A percentile compares a stretch with the other conserved stretches of the same genome.
These are phyloP conservation scores for Oncorhynchus mykiss DNA, from an alignment of 2,113 vertebrate genomes.

Conservation along the genomic window DNA sequence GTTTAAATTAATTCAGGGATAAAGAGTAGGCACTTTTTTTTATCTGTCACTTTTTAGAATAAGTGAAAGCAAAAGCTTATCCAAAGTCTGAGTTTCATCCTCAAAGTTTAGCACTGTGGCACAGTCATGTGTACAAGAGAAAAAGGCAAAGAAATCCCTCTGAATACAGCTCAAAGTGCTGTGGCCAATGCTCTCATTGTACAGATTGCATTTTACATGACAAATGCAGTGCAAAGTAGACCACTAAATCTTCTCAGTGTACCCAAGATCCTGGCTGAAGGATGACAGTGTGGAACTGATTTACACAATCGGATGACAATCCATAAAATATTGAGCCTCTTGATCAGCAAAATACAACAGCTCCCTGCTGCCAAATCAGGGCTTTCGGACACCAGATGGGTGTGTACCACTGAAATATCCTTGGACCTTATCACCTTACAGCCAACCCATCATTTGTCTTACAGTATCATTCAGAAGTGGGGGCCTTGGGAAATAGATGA, in stretches of 20 bases:
- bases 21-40: background rate
- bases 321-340: conserved; percentile 59
- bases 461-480: conserved; percentile 13
- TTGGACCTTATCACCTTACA: conserved; percentile 48
- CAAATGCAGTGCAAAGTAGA: conserved; percentile 59
- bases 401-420: conserved; percentile 54
- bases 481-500: background rate
- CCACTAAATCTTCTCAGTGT: conserved; percentile 61
- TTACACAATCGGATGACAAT: conserved; percentile 61
- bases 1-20: background rate
- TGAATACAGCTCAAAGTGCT: conserved; percentile 23
- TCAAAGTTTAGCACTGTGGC: background rate
- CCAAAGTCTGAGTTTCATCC: background rate
- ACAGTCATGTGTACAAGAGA: background rate
- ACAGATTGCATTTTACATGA: conserved; percentile 51
- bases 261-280: conserved; percentile 43
- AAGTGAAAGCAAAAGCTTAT: background rate
- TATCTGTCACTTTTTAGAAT: background rate
- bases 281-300: conserved; percentile 53
- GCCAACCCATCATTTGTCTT: conserved; percentile 45
- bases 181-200: conserved; percentile 39
- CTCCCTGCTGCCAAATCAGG: conserved; percentile 52
- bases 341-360: conserved; percentile 63
- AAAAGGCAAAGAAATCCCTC: conserved; percentile 15
- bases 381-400: conserved; percentile 56